Evolutionary conservation across 2,113 vertebrate species (phyloP).

Genomic region (Cyanoramphus novaezelandiae): DNA sequence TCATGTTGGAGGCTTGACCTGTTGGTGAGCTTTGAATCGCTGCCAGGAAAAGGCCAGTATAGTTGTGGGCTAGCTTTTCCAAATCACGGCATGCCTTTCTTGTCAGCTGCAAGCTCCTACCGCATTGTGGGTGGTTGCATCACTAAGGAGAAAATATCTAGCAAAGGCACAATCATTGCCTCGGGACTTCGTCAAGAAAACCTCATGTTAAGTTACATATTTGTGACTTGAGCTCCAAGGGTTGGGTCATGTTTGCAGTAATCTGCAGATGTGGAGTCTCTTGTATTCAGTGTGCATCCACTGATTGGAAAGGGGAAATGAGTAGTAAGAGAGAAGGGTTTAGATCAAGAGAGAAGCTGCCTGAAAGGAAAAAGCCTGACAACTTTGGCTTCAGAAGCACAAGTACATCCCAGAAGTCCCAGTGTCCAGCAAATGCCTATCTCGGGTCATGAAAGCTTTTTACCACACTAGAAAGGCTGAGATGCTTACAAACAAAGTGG

Average conservation of each 20-base stretch:
- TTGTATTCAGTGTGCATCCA: neutral
- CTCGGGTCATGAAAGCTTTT: neutral
- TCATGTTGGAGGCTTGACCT: neutral
- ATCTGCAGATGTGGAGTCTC: neutral
- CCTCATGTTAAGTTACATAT: neutral
- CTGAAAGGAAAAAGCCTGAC: neutral
- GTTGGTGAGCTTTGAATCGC: neutral
- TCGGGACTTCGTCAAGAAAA: neutral
- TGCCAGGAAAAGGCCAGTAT: neutral
- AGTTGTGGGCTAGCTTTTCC: neutral
- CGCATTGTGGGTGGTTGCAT: constrained; percentile 6
- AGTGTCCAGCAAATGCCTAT: neutral
- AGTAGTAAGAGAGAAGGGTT: neutral
- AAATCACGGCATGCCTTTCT: neutral
- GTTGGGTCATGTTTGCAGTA: neutral
- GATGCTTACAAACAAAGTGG: neutral
- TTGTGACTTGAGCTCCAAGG: neutral
- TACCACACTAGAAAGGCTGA: neutral
- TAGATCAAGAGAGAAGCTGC: neutral
- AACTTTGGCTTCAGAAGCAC: neutral
- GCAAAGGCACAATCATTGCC: constrained; percentile 1
- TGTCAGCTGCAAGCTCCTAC: constrained; percentile 5
- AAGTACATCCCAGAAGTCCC: neutral
- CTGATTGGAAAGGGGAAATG: neutral
- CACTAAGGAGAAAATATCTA: constrained; percentile 21